phyloP scores from a whole-genome alignment of 2,888 invertebrate genomes.

The Bimastos eiseni region DNA sequence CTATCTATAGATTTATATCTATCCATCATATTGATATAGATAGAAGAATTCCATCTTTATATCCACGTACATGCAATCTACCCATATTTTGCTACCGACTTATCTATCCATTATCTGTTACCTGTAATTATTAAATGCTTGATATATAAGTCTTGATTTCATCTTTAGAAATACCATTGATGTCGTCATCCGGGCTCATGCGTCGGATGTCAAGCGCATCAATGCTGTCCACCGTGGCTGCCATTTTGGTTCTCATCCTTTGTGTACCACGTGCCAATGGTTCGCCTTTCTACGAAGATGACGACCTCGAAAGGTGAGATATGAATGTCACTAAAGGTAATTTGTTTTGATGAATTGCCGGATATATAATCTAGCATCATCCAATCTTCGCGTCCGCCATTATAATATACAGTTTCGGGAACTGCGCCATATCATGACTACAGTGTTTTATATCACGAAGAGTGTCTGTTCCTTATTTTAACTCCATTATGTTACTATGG shows the following conservation, averaged over 20 bases:
- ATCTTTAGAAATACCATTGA: neutral
- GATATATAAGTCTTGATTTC: neutral
- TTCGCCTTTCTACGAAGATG: neutral
- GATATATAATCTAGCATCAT: neutral
- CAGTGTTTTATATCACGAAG: too few relatives aligned
- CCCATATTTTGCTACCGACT: too few relatives aligned
- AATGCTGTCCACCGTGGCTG: neutral
- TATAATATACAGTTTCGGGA: too few relatives aligned
- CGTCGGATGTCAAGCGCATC: neutral
- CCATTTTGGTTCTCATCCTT: neutral
- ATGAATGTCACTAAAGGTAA: neutral
- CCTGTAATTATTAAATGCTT: too few relatives aligned
- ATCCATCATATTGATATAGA: too few relatives aligned
- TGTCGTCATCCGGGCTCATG: neutral
- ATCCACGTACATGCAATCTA: too few relatives aligned
- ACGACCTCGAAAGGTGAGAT: neutral
- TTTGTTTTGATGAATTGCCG: neutral
- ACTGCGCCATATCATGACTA: too few relatives aligned
- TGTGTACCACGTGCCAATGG: neutral
- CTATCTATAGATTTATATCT: too few relatives aligned
- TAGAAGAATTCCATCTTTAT: too few relatives aligned
- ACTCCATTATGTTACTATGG: too few relatives aligned
- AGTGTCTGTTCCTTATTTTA: too few relatives aligned
- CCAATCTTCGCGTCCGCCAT: neutral
- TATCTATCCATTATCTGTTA: too few relatives aligned